These are phyloP conservation scores for Epinotia bilunana DNA, from an alignment of 2,888 invertebrate species.

Conservation along the genomic window DNA sequence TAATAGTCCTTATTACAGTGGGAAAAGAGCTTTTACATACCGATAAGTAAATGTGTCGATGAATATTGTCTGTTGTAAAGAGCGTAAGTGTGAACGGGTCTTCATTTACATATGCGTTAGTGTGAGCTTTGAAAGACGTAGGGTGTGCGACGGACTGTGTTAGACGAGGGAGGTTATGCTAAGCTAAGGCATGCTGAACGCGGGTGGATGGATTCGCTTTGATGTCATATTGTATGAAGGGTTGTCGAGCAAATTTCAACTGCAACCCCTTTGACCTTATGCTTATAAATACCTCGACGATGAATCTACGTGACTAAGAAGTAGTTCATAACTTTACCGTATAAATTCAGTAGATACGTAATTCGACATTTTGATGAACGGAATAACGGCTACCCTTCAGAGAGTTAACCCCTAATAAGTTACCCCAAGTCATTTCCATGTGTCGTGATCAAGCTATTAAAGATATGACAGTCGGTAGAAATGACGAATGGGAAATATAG, in stretches of 20 bases:
- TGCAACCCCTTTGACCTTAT: neutral
- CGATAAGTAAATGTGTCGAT: constrained; percentile 10
- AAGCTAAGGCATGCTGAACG: constrained; percentile 25
- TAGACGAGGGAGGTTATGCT: constrained; percentile 48
- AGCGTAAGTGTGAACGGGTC: constrained; percentile 1
- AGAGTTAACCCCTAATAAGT: constrained; percentile 35
- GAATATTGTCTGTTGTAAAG: constrained; percentile 3
- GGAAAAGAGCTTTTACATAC: neutral
- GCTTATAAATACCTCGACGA: neutral
- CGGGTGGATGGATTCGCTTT: constrained; percentile 12
- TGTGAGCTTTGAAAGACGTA: constrained; percentile 44
- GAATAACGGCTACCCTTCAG: constrained; percentile 28
- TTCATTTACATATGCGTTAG: neutral
- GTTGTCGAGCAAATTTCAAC: constrained; percentile 1
- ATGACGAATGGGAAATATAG: constrained; percentile 40
- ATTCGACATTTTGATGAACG: neutral
- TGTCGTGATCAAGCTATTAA: constrained; percentile 32
- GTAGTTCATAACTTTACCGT: neutral
- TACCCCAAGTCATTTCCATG: constrained; percentile 35
- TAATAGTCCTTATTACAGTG: constrained; percentile 2
- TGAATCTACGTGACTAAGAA: neutral
- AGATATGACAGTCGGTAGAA: constrained; percentile 25
- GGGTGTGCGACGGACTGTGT: constrained; percentile 76
- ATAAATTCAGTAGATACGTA: neutral
- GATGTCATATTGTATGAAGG: neutral